These are phyloP conservation scores for Leptopilina clavipes DNA, from an alignment of 1,140 invertebrate genomes.

Conservation along the genomic window DNA sequence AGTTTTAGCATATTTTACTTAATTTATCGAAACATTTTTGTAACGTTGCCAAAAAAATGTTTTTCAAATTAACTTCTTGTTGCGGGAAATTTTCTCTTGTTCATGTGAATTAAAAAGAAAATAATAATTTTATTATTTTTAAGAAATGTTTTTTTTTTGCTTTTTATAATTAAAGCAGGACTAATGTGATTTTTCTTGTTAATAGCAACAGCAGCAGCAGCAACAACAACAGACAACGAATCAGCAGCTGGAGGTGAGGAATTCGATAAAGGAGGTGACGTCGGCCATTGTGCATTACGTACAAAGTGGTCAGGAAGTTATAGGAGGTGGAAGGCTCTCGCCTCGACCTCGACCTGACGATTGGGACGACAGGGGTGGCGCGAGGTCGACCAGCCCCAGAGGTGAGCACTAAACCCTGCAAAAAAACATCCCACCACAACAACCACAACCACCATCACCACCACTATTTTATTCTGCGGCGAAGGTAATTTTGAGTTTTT, in stretches of 20 bases:
- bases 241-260: constrained; percentile 87
- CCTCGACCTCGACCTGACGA: constrained; percentile 70
- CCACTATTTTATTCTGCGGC: constrained; percentile 69
- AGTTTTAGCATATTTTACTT: too few relatives aligned
- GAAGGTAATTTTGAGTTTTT: constrained; percentile 72
- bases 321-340: constrained; percentile 68
- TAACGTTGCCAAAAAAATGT: too few relatives aligned
- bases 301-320: constrained; percentile 80
- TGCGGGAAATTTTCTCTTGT: too few relatives aligned
- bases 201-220: constrained; percentile 56
- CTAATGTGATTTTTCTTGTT: constrained; percentile 2
- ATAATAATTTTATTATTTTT: too few relatives aligned
- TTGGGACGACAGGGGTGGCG: constrained; percentile 71
- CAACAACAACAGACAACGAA: constrained; percentile 66
- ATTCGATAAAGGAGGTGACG: constrained; percentile 93
- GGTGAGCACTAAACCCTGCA: constrained; percentile 74
- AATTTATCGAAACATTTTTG: too few relatives aligned
- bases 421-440: constrained; percentile 57
- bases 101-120: too few relatives aligned
- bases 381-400: constrained; percentile 73
- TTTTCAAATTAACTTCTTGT: too few relatives aligned
- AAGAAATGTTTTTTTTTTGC: too few relatives aligned
- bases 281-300: constrained; percentile 95
- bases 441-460: constrained; percentile 63
- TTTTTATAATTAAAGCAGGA: not conserved